Base-by-base conservation (phyloP, 2,888 invertebrate species). In the Melanotus villosus region DNA sequence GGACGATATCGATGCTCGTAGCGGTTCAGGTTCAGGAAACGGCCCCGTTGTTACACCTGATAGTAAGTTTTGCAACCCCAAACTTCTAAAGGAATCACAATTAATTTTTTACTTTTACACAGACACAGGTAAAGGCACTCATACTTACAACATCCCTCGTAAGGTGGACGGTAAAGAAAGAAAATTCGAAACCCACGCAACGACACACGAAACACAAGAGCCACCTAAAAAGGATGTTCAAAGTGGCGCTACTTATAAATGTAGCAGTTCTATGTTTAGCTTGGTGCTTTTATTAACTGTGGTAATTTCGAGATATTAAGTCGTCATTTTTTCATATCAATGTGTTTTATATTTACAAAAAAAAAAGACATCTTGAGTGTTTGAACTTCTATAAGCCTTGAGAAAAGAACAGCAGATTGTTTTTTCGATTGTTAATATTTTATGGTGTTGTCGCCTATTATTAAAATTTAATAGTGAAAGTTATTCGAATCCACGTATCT, bases 1-100 rank as follows among this genome's bases (percentile, higher is more conserved):
- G 6, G 85, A 87, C 1, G 89, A 89, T 69, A 87, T 87, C 60
- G 85, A 80, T 30, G 73, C 76, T 62, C 75, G 79, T 16, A 77
- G 80, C 5, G 84, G 84, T 21, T 84, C 84, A 2, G 85, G 85
- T 32, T 84, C 84, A 6, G 84, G 84, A 23, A 76, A 80, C 64
- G 82, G 82, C 32, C 71, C 76, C 4, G 65, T 72, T 23, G 62
- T 68, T 38, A 69, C 23, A 41, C 54, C 65, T 14, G 58, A 38
- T 19, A 56, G 70, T 70, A 57, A 70, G 66, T 47, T 38, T 38
- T 38, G 38, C 38, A n/a, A n/a, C n/a, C n/a, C n/a, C n/a, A n/a
- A n/a, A n/a, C n/a, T n/a, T n/a, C n/a, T n/a, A n/a, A n/a, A n/a
- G n/a, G n/a, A n/a, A n/a, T n/a, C n/a, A n/a, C n/a, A n/a, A n/a